These are phyloP conservation scores for Horisme vitalbata DNA, from an alignment of 2,888 invertebrate species.

Conservation along the genomic window DNA sequence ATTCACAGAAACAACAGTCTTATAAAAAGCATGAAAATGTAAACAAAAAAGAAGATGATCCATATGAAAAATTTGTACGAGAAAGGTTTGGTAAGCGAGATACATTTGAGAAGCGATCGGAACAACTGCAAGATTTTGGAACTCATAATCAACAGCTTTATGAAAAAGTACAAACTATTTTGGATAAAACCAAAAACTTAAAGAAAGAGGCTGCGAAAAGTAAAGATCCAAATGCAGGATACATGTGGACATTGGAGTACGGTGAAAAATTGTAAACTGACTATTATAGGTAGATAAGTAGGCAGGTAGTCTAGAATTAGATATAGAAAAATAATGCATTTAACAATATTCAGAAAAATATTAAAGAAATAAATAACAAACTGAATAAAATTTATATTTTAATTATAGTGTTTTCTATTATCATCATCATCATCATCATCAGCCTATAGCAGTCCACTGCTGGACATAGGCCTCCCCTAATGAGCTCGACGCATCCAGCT, in stretches of 20 bases:
- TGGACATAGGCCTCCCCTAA: too few species aligned
- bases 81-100: conserved; percentile 72
- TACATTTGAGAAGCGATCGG: conserved; percentile 59
- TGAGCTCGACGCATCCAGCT: too few species aligned
- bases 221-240: conserved; percentile 72
- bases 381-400: too few species aligned
- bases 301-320: too few species aligned
- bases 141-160: conserved; percentile 57
- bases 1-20: conserved; percentile 43
- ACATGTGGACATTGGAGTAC: conserved; percentile 81
- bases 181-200: conserved; percentile 67
- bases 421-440: too few species aligned
- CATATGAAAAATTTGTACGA: conserved; percentile 74
- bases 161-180: conserved; percentile 58
- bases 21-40: conserved; percentile 46
- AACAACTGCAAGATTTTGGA: conserved; percentile 48
- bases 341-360: neutral
- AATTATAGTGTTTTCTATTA: too few species aligned
- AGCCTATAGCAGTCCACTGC: too few species aligned
- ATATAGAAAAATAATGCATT: too few species aligned
- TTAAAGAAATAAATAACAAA: too few species aligned
- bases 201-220: conserved; percentile 66
- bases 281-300: neutral
- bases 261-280: conserved; percentile 58
- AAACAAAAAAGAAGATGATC: conserved; percentile 57